Conservation (phyloP, 2,797 vertebrate species). For the Pipistrellus kuhlii region DNA sequence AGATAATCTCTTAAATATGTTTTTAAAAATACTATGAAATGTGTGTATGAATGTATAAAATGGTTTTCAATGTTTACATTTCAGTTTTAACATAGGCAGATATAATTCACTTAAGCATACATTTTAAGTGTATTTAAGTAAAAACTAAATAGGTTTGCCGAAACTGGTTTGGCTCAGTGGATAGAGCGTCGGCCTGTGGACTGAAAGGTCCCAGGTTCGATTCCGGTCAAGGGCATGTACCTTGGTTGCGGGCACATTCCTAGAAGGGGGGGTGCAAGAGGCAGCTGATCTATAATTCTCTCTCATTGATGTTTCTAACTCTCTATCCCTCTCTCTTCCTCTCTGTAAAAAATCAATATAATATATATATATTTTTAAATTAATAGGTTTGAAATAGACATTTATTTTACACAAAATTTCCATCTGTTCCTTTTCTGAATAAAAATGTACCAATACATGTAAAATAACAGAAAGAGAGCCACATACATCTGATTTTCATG, state of each 20-base stretch:
- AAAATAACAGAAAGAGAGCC: conserved; percentile 34
- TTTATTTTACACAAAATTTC: conserved; percentile 4
- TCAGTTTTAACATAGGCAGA: not conserved
- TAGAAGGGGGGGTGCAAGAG: no score
- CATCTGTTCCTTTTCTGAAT: not conserved
- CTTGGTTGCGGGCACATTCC: no score
- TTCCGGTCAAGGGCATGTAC: no score
- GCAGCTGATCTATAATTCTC: no score
- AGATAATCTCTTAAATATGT: not conserved
- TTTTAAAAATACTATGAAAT: not conserved
- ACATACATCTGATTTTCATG: not conserved
- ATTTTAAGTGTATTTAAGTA: not conserved
- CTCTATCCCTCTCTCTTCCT: no score
- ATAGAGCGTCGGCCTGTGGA: no score
- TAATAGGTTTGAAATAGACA: not conserved
- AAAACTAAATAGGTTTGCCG: not conserved
- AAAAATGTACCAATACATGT: conserved; percentile 17
- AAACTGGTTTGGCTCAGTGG: no score
- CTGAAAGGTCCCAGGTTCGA: no score
- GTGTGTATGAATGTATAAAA: not conserved
- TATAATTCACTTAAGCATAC: conserved; percentile 5
- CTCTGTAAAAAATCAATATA: no score
- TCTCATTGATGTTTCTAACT: no score
- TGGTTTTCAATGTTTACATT: not conserved
- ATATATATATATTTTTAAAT: no score